Percentiles rank a stretch among this genome's conserved stretches.
Conservation (phyloP, 2,797 vertebrate species). For the Oreochromis grahami region DNA sequence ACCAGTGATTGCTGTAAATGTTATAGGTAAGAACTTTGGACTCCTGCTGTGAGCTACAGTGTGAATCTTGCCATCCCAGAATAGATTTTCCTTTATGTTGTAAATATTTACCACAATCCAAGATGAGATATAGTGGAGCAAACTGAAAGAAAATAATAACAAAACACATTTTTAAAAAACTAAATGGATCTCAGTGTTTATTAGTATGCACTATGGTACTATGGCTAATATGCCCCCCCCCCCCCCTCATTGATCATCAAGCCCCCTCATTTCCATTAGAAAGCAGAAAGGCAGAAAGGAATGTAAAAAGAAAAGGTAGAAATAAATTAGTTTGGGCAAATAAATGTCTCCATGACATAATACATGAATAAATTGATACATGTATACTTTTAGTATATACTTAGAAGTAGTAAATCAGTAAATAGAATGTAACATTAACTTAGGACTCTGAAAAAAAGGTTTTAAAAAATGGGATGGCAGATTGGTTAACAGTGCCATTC, state of each 20-base stretch:
- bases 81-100: neutral
- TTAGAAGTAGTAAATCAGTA: neutral
- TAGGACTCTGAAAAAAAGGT: neutral
- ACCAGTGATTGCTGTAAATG: slow-evolving; percentile 5
- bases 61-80: neutral
- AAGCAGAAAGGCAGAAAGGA: neutral
- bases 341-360: neutral
- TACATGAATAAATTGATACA: neutral
- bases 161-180: neutral
- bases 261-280: neutral
- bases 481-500: neutral
- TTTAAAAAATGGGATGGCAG: neutral
- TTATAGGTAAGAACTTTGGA: slow-evolving; percentile 36
- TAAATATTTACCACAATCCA: neutral
- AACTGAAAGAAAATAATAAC: neutral
- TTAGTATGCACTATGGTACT: neutral
- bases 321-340: neutral
- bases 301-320: neutral
- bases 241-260: neutral
- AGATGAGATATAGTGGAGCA: neutral
- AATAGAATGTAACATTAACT: neutral
- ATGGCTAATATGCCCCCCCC: neutral
- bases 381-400: neutral
- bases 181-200: neutral
- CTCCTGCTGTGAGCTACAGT: slow-evolving; percentile 13